These are phyloP conservation scores for Palythoa caribaeorum DNA, from an alignment of 92 coral and sea anemone genomes.

Conservation along the genomic window DNA sequence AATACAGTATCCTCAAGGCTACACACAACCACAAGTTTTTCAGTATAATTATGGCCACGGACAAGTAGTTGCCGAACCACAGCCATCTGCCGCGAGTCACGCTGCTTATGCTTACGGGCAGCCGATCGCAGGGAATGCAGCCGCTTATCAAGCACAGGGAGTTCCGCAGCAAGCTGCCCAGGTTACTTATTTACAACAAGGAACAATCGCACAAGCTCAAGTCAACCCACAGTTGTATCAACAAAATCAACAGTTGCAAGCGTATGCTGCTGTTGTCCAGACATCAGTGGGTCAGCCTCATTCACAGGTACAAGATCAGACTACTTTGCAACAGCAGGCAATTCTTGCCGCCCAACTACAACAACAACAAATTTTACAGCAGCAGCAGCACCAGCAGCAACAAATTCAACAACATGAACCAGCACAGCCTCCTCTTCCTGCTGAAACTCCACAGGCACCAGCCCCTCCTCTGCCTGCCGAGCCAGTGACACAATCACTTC, in stretches of 20 bases:
- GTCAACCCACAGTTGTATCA: slow-evolving; percentile 41
- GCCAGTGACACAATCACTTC: slow-evolving; percentile 50
- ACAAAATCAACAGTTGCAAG: slow-evolving; percentile 31
- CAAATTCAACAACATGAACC: neutral
- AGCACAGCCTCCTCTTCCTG: slow-evolving; percentile 59
- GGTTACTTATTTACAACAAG: slow-evolving; percentile 53
- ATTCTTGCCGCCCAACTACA: slow-evolving; percentile 42
- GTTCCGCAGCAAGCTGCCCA: slow-evolving; percentile 48
- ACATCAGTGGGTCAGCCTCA: neutral
- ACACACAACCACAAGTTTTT: slow-evolving; percentile 62
- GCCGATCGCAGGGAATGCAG: slow-evolving; percentile 26
- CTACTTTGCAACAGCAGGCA: slow-evolving; percentile 22
- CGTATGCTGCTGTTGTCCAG: neutral
- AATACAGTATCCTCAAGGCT: slow-evolving; percentile 75
- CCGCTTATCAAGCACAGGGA: slow-evolving; percentile 52
- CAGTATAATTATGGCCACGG: slow-evolving; percentile 72
- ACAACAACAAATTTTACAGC: slow-evolving; percentile 38
- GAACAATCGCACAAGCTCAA: slow-evolving; percentile 39
- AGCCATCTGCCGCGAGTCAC: slow-evolving; percentile 16
- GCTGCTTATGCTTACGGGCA: slow-evolving; percentile 36
- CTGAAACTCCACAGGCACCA: slow-evolving; percentile 34
- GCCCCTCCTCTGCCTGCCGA: slow-evolving; percentile 63
- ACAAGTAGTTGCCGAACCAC: slow-evolving; percentile 51
- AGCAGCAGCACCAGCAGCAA: slow-evolving; percentile 21
- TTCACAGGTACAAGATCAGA: slow-evolving; percentile 16